phyloP scores from a whole-genome alignment of 2,797 vertebrate species.

The Synanceia verrucosa region DNA sequence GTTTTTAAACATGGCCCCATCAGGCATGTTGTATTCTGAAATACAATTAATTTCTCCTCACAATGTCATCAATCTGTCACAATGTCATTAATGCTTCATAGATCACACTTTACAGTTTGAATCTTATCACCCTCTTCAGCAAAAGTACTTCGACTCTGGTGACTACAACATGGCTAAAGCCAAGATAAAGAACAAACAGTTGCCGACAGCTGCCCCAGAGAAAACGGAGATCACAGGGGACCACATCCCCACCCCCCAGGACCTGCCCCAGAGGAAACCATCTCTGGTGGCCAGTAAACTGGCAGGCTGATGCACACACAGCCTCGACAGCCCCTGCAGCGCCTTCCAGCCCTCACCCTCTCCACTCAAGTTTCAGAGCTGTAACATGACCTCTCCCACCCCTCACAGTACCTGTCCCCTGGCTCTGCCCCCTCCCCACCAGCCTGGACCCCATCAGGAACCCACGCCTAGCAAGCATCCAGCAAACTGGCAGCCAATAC shows the following conservation, averaged over 20 bases:
- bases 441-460: slow-evolving; percentile 88
- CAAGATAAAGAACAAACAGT: slow-evolving; percentile 98
- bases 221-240: slow-evolving; percentile 98
- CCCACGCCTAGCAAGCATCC: slow-evolving; percentile 85
- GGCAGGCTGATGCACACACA: slow-evolving; percentile 88
- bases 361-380: slow-evolving; percentile 74
- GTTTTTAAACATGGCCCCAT: neutral
- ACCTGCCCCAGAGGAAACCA: slow-evolving; percentile 97
- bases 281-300: slow-evolving; percentile 98
- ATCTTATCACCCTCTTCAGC: slow-evolving; percentile 77
- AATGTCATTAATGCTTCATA: neutral
- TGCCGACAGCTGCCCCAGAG: slow-evolving; percentile 92
- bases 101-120: neutral
- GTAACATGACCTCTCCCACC: slow-evolving; percentile 53
- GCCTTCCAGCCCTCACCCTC: slow-evolving; percentile 39
- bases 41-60: neutral
- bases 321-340: slow-evolving; percentile 23
- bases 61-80: neutral
- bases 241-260: slow-evolving; percentile 98
- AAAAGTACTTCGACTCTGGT: slow-evolving; percentile 99
- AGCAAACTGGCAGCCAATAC: slow-evolving; percentile 88
- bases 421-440: slow-evolving; percentile 9
- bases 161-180: slow-evolving; percentile 99
- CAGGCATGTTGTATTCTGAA: neutral
- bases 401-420: slow-evolving; percentile 22